Conservation (phyloP, 2,797 vertebrate genomes). For the Scolopax rusticola region DNA sequence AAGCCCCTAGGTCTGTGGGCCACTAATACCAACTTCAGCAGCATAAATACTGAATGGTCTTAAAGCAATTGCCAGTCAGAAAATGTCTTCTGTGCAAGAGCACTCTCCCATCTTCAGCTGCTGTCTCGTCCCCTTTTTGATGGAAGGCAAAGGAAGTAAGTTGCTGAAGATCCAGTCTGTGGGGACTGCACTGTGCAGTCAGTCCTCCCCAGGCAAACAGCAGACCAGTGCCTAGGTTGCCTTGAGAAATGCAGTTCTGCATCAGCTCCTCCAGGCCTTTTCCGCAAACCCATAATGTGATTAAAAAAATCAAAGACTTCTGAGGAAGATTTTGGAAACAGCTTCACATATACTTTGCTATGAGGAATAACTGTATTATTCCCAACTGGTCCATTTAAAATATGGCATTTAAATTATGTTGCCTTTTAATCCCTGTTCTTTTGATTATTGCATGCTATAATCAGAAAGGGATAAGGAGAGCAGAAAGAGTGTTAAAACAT, state of each 20-base stretch:
- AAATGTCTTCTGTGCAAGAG: neutral
- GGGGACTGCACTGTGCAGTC: neutral
- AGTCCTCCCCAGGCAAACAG: neutral
- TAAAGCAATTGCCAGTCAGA: neutral
- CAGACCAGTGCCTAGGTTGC: neutral
- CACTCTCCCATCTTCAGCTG: neutral
- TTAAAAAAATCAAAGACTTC: neutral
- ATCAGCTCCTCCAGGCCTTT: neutral
- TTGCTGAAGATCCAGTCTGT: neutral
- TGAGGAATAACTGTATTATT: neutral
- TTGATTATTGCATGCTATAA: neutral
- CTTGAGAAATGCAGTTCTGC: neutral
- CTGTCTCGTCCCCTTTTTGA: neutral
- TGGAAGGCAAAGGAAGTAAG: neutral
- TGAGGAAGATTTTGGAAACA: slow-evolving; percentile 1
- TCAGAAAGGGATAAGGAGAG: neutral
- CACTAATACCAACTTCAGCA: neutral
- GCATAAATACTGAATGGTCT: neutral
- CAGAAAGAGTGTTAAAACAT: neutral
- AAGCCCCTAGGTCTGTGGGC: rapidly evolving
- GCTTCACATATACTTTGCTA: neutral
- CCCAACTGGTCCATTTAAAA: neutral
- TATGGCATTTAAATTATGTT: slow-evolving; percentile 5
- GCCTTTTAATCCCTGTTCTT: slow-evolving; percentile 23
- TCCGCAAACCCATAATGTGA: neutral